A percentile compares a stretch with the other conserved stretches of the same genome.
These are phyloP conservation scores for Anthoscopus minutus DNA, from an alignment of 2,113 vertebrate species.

Conservation along the genomic window DNA sequence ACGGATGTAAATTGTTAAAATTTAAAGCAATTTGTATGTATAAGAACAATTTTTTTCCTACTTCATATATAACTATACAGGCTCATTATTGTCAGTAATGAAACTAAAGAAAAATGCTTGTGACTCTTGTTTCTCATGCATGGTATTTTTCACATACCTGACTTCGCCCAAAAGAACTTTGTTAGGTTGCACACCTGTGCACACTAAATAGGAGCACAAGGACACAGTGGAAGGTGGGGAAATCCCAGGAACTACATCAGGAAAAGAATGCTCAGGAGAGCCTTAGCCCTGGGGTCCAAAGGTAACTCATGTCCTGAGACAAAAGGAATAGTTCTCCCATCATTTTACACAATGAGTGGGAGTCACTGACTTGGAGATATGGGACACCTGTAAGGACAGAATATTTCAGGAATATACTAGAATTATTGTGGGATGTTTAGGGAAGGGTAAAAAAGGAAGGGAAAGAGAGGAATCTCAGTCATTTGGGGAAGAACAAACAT, in stretches of 20 bases:
- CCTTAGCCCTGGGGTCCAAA: not conserved
- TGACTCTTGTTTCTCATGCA: not conserved
- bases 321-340: accelerated
- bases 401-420: not conserved
- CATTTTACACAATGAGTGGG: not conserved
- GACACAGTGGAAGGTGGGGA: not conserved
- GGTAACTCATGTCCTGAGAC: not conserved
- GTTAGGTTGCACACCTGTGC: not conserved
- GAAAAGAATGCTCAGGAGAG: not conserved
- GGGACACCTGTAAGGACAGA: not conserved
- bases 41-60: not conserved
- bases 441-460: not conserved
- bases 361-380: not conserved
- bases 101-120: not conserved
- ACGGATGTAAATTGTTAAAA: not conserved
- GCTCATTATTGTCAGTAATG: not conserved
- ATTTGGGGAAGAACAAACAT: not conserved
- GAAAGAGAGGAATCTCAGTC: not conserved
- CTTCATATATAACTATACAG: not conserved
- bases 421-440: not conserved
- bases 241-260: accelerated
- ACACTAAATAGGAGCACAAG: not conserved
- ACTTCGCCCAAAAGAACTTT: not conserved
- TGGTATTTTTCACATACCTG: not conserved
- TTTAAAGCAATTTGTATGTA: not conserved